A percentile compares a stretch with the other conserved stretches of the same genome.
Evolutionary conservation across 2,888 invertebrate genomes (phyloP).

Genomic region (Pachycephus smyrnensis): DNA sequence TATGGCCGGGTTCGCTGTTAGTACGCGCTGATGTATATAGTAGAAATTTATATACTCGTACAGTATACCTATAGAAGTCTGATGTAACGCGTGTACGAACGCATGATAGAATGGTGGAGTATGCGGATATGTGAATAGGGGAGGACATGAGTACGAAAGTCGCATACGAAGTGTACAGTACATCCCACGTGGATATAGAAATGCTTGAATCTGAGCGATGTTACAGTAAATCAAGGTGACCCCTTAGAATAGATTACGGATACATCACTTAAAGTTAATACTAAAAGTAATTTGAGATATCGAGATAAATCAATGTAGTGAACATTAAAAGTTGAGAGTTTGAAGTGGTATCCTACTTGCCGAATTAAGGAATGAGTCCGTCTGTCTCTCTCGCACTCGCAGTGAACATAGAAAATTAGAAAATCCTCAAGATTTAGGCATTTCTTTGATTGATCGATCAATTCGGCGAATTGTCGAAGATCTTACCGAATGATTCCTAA

Average conservation of each 20-base stretch:
- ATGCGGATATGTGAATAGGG: slow-evolving; percentile 35
- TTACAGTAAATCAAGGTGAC: slow-evolving; percentile 56
- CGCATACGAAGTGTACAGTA: slow-evolving; percentile 51
- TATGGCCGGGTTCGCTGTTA: slow-evolving; percentile 12
- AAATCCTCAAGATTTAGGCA: background rate
- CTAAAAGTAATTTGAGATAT: background rate
- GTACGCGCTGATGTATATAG: background rate
- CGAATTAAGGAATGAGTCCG: background rate
- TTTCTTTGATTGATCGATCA: background rate
- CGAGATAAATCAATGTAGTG: background rate
- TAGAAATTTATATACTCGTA: background rate
- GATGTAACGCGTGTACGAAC: background rate
- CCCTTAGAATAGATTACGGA: slow-evolving; percentile 50
- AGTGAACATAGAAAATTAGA: background rate
- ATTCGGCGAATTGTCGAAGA: background rate
- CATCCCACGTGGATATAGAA: slow-evolving; percentile 31
- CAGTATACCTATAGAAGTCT: background rate
- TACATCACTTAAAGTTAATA: background rate
- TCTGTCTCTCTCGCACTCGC: background rate
- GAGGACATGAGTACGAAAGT: slow-evolving; percentile 50
- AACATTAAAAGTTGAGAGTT: background rate
- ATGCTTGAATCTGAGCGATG: slow-evolving; percentile 43
- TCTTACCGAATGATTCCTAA: background rate
- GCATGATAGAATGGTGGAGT: background rate
- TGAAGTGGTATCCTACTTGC: background rate